phyloP scores from a whole-genome alignment of 2,113 vertebrate genomes.

The Benitochromis conjunctus region DNA sequence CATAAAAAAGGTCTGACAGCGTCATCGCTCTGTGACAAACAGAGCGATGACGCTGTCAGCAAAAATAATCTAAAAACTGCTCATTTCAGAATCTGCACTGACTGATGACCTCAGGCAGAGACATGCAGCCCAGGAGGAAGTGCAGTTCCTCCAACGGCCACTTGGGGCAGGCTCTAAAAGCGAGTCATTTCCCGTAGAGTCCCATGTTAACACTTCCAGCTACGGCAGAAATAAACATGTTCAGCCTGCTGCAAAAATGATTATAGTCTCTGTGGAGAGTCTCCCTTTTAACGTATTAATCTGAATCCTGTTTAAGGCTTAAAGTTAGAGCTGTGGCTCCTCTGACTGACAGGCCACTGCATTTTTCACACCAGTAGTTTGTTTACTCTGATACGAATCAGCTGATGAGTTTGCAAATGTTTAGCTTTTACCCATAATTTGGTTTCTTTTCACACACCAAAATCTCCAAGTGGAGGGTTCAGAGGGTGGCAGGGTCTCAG shows the following conservation, averaged over 20 bases:
- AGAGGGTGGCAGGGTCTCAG: not conserved
- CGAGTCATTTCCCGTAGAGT: not conserved
- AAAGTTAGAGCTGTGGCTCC: not conserved
- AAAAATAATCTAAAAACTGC: not conserved
- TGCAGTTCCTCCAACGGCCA: not conserved
- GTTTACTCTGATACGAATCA: not conserved
- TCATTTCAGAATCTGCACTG: not conserved
- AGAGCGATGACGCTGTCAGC: not conserved
- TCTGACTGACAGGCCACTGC: not conserved
- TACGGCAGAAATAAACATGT: not conserved
- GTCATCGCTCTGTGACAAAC: no score
- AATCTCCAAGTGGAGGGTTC: not conserved
- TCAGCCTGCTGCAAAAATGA: not conserved
- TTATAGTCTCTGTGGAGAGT: not conserved
- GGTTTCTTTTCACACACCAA: not conserved
- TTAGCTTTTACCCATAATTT: not conserved
- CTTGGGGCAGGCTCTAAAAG: not conserved
- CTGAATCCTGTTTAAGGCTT: not conserved
- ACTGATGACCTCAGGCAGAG: not conserved
- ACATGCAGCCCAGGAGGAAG: not conserved
- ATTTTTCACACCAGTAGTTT: not conserved
- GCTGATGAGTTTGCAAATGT: not conserved
- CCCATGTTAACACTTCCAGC: not conserved
- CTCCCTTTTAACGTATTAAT: not conserved
- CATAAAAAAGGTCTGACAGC: not conserved